Evolutionary conservation across 2,888 invertebrate species (phyloP), one percentile per base, ranked within the genome.

Genomic region (Odiellus spinosus): DNA sequence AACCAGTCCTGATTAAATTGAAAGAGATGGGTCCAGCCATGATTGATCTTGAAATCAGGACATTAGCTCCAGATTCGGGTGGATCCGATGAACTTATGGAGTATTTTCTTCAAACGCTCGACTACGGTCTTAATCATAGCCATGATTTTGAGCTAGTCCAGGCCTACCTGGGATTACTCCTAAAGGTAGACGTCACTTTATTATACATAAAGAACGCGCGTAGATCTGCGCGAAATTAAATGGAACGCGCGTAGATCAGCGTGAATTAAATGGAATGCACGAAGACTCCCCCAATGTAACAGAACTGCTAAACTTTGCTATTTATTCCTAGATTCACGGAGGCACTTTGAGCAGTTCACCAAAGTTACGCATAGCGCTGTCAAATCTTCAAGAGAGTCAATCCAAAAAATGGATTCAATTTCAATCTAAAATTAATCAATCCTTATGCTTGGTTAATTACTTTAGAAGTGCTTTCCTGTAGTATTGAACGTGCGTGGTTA

Each of bases 71-170:
- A 0, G 79, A 82, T 47, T 73, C 38, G 33, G 82, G 80, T 4
- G 85, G 82, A 0, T 78, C 80, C 0, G 60, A 74, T 5, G 68
- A 73, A 21, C 70, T 85, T 1, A 75, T 93, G 76, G 64, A 75
- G 32, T 76, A 81, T 56, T 93, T 90, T 67, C 67, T 93, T 46
- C 73, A 75, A 57, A 76, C 84, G 67, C 66, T 91, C 18, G 70
- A 74, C 47, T 68, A 68, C 47, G 78, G 82, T 71, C 70, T 95
- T 34, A 70, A 73, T 55, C 77, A 76, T 2, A 84, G 83, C 59
- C 74, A 65, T 52, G 77, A 91, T 68, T 95, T 88, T 66, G 95
- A 96, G 69, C 67, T 93, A 46, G 78, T 80, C 0, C 86, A 93
- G 63, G 79, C 91, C 0, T 95, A 91, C 67, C 72, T 95, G 50